A percentile compares a stretch with the other conserved stretches of the same genome.
Evolutionary conservation across 1,140 invertebrate genomes (phyloP).

Genomic region (Zelostemma sp.): DNA sequence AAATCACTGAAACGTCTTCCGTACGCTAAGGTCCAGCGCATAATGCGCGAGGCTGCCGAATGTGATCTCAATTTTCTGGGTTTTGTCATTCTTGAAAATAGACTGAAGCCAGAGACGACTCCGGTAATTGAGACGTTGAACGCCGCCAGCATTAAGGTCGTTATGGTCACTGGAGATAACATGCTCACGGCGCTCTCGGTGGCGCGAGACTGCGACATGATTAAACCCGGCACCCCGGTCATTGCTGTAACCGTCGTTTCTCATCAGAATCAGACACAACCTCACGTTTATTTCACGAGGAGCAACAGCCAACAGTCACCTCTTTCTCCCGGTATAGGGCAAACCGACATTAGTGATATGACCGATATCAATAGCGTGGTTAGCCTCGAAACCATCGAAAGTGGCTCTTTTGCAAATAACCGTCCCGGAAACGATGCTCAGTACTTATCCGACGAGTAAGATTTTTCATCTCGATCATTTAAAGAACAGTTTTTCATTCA

Average conservation of each 20-base stretch:
- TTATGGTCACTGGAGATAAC: conserved; percentile 97
- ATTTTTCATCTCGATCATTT: background rate
- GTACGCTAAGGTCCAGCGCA: conserved; percentile 71
- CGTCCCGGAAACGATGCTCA: conserved; percentile 55
- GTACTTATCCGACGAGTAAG: conserved; percentile 65
- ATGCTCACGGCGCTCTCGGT: conserved; percentile 94
- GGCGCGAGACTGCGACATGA: conserved; percentile 90
- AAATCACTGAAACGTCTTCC: conserved; percentile 70
- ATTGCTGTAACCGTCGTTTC: conserved; percentile 76
- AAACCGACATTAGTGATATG: conserved; percentile 61
- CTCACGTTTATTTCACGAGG: conserved; percentile 65
- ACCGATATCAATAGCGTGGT: conserved; percentile 71
- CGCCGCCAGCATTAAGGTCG: conserved; percentile 84
- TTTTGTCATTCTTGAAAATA: conserved; percentile 91
- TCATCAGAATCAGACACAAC: conserved; percentile 63
- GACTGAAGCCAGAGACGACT: conserved; percentile 87
- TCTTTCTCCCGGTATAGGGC: conserved; percentile 58
- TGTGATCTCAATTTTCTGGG: conserved; percentile 86
- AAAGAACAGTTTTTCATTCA: too few species aligned
- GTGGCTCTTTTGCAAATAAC: conserved; percentile 58
- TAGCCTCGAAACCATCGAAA: conserved; percentile 75
- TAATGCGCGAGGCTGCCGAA: conserved; percentile 79
- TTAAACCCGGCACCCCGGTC: conserved; percentile 81
- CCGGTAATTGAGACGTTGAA: conserved; percentile 82
- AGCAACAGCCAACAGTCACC: conserved; percentile 64